These are phyloP conservation scores for Podotricha telesiphe DNA, from an alignment of 2,888 invertebrate genomes.

Conservation along the genomic window DNA sequence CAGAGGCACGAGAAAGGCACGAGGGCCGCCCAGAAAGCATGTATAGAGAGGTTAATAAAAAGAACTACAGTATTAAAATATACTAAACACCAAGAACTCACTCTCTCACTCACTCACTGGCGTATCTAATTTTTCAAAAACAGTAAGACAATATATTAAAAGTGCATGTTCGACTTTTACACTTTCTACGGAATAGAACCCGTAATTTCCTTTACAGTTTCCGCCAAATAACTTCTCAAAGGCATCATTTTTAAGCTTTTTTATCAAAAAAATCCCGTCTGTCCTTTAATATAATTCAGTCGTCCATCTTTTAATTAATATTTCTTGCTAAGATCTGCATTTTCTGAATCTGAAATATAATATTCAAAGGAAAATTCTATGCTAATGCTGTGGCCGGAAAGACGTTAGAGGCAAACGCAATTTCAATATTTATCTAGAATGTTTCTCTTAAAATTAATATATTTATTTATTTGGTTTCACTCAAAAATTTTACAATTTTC, in stretches of 20 bases:
- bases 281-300: constrained; percentile 16
- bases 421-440: constrained; percentile 33
- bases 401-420: constrained; percentile 35
- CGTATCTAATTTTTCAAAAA: too few species aligned
- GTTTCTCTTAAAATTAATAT: not conserved
- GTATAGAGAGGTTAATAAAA: too few species aligned
- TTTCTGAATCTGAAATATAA: constrained; percentile 54
- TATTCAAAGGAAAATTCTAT: constrained; percentile 53
- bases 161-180: too few species aligned
- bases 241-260: not conserved
- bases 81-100: too few species aligned
- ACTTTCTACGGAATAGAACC: not conserved
- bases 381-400: constrained; percentile 49
- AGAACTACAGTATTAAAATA: too few species aligned
- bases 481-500: too few species aligned
- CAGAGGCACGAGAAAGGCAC: too few species aligned
- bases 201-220: not conserved
- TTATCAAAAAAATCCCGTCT: constrained; percentile 21
- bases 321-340: constrained; percentile 54
- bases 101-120: too few species aligned
- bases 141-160: too few species aligned
- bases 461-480: too few species aligned
- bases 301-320: constrained; percentile 57
- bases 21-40: too few species aligned
- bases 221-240: not conserved